A percentile compares a stretch with the other conserved stretches of the same genome.
Conservation (phyloP, 2,888 invertebrate genomes). For the Melanargia galathea region DNA sequence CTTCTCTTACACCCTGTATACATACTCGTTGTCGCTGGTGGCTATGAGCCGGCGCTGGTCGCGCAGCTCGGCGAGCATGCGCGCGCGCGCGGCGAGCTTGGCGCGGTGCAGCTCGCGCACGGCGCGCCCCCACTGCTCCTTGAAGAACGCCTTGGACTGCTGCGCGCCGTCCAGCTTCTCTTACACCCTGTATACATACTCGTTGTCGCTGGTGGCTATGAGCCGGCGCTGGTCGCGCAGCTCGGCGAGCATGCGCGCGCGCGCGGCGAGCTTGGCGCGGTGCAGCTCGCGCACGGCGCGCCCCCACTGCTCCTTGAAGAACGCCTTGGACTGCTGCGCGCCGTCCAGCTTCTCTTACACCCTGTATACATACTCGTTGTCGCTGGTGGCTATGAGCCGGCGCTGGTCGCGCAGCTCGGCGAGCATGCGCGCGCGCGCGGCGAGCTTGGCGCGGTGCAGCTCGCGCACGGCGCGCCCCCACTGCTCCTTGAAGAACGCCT, state of each 20-base stretch:
- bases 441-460: not conserved
- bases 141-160: not conserved
- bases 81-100: not conserved
- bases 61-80: not conserved
- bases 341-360: not conserved
- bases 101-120: not conserved
- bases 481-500: slow-evolving; percentile 1
- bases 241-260: not conserved
- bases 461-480: not conserved
- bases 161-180: not conserved
- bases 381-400: not conserved
- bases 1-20: not conserved
- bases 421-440: not conserved
- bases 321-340: not conserved
- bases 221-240: not conserved
- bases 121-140: not conserved
- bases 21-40: not conserved
- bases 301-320: slow-evolving; percentile 1
- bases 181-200: not conserved
- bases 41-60: not conserved
- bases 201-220: not conserved
- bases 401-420: not conserved
- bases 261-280: not conserved
- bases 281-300: not conserved
- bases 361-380: not conserved